Percentiles rank a stretch among this genome's conserved stretches.
These are phyloP conservation scores for Plutomurus gul DNA, from an alignment of 1,140 invertebrate genomes.

Conservation along the genomic window DNA sequence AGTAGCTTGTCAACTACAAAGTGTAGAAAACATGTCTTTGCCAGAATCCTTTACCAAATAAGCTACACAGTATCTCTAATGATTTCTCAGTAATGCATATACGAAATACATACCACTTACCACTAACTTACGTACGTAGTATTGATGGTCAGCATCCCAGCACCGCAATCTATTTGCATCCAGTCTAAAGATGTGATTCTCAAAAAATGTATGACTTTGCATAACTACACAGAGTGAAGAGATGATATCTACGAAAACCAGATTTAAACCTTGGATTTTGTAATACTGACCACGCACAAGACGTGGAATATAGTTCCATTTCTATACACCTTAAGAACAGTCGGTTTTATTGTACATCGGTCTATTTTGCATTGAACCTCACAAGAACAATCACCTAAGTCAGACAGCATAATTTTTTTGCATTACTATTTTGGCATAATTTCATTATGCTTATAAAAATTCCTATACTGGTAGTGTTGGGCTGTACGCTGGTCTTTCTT, in stretches of 20 bases:
- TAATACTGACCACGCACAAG: too few species aligned
- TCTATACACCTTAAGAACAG: too few species aligned
- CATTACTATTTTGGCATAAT: too few species aligned
- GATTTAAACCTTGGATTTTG: too few species aligned
- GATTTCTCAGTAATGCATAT: neutral
- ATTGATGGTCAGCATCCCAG: neutral
- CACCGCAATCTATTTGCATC: neutral
- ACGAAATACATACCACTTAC: neutral
- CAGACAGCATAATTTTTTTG: neutral
- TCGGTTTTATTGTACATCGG: too few species aligned
- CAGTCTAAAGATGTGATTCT: neutral
- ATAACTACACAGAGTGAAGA: too few species aligned
- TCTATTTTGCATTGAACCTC: neutral
- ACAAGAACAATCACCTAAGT: neutral
- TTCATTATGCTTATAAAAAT: slow-evolving; percentile 12
- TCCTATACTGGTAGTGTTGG: neutral
- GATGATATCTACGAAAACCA: too few species aligned
- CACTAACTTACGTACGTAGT: neutral
- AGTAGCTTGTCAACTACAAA: neutral
- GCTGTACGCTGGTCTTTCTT: neutral
- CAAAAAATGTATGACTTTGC: neutral
- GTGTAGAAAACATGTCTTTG: neutral
- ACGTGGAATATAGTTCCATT: too few species aligned
- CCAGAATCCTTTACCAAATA: too few species aligned
- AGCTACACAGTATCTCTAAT: neutral